Evolutionary conservation across 2,797 vertebrate species (phyloP).

Genomic region (Eospalax fontanierii): DNA sequence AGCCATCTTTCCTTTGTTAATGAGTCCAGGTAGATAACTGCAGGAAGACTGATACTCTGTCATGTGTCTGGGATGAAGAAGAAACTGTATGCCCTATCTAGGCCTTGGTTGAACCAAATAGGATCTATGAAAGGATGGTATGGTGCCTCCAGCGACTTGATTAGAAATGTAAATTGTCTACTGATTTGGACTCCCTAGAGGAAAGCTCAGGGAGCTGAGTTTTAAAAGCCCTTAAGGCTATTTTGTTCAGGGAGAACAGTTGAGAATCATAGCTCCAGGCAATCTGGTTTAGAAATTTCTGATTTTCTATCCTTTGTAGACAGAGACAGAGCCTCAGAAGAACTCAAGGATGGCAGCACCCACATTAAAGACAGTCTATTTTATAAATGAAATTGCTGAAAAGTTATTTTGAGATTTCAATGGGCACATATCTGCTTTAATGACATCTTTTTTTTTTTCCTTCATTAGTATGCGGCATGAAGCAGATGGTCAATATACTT

Average conservation of each 20-base stretch:
- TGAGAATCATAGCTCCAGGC: not conserved
- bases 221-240: conserved; percentile 19
- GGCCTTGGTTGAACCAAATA: not conserved
- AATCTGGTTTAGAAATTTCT: conserved; percentile 27
- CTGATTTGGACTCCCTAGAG: not conserved
- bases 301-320: not conserved
- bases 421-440: conserved; percentile 1
- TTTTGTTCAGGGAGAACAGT: not conserved
- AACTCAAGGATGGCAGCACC: not conserved
- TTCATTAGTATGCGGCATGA: not conserved
- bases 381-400: not conserved
- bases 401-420: conserved; percentile 12
- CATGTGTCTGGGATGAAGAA: not conserved
- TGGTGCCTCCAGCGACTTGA: not conserved
- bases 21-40: conserved; percentile 13
- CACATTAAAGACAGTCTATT: not conserved
- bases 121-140: not conserved
- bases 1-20: not conserved
- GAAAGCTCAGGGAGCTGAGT: not conserved
- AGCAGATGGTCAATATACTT: not conserved
- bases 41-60: not conserved
- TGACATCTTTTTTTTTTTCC: not conserved
- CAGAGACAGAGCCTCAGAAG: not conserved
- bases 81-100: not conserved
- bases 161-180: conserved; percentile 25